Evolutionary conservation across 2,797 vertebrate genomes (phyloP).

Genomic region (Erethizon dorsatum): DNA sequence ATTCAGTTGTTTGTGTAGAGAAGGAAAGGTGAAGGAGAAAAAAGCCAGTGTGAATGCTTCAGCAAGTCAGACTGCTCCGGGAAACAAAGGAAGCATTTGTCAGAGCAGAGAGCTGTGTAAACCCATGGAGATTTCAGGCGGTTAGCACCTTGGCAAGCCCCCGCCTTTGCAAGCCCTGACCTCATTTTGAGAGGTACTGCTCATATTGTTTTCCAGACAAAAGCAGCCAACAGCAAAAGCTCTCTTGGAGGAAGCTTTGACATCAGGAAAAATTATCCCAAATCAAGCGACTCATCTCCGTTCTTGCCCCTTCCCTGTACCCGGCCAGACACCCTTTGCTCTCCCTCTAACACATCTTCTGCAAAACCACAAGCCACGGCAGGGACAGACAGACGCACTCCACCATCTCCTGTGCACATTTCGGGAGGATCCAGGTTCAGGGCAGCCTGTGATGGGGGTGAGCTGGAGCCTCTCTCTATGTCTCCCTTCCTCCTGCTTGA

Average conservation of each 20-base stretch:
- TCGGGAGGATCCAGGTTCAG: background rate
- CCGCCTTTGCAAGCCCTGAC: constrained; percentile 77
- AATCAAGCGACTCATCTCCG: constrained; percentile 43
- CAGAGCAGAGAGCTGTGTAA: constrained; percentile 63
- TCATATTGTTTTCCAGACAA: constrained; percentile 72
- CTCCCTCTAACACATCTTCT: constrained; percentile 22
- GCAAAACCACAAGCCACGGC: background rate
- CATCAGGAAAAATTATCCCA: constrained; percentile 69
- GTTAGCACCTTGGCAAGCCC: constrained; percentile 79
- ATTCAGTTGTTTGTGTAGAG: constrained; percentile 63
- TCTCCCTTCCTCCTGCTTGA: background rate
- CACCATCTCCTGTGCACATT: background rate
- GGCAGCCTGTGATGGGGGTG: background rate
- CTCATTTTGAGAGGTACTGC: constrained; percentile 78
- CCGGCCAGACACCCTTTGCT: background rate
- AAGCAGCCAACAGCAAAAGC: constrained; percentile 70
- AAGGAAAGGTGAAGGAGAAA: constrained; percentile 24
- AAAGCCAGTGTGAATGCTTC: constrained; percentile 26
- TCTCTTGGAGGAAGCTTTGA: constrained; percentile 74
- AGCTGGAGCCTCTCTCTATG: rapidly evolving
- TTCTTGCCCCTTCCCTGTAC: background rate
- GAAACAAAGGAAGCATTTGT: constrained; percentile 84
- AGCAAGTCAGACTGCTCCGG: constrained; percentile 68
- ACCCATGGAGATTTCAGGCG: constrained; percentile 40
- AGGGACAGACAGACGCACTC: rapidly evolving